Evolutionary conservation across 2,797 vertebrate species (phyloP).

Genomic region (Poeciliopsis presidionis): DNA sequence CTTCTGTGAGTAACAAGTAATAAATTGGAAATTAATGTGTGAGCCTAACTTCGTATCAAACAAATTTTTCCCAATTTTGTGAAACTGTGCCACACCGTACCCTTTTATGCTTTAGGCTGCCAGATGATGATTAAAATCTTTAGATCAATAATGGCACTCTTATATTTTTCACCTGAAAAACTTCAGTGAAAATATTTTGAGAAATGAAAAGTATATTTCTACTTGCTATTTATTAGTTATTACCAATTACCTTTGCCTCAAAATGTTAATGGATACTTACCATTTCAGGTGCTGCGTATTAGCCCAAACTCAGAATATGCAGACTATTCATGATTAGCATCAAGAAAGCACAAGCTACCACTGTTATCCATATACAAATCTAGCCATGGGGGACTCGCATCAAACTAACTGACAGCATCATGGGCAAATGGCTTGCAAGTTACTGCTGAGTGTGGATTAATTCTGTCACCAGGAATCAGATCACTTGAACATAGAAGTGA

Average conservation of each 20-base stretch:
- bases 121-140: not conserved
- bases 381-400: slow-evolving; percentile 13
- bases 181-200: not conserved
- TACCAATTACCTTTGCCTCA: not conserved
- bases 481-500: not conserved
- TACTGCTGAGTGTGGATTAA: slow-evolving; percentile 1
- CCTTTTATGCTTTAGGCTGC: not conserved
- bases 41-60: not conserved
- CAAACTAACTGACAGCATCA: slow-evolving; percentile 1
- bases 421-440: slow-evolving; percentile 9
- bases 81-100: not conserved
- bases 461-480: not conserved
- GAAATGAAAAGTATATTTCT: not conserved
- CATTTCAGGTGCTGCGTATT: not conserved
- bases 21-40: not conserved
- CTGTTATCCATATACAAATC: slow-evolving; percentile 25
- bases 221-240: not conserved
- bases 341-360: slow-evolving; percentile 12
- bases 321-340: slow-evolving; percentile 21
- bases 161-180: not conserved
- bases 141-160: not conserved
- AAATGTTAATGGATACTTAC: not conserved
- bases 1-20: not conserved
- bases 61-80: not conserved
- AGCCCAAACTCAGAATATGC: not conserved